Evolutionary conservation across 2,797 vertebrate species (phyloP).

Genomic region (Danio aesculapii): DNA sequence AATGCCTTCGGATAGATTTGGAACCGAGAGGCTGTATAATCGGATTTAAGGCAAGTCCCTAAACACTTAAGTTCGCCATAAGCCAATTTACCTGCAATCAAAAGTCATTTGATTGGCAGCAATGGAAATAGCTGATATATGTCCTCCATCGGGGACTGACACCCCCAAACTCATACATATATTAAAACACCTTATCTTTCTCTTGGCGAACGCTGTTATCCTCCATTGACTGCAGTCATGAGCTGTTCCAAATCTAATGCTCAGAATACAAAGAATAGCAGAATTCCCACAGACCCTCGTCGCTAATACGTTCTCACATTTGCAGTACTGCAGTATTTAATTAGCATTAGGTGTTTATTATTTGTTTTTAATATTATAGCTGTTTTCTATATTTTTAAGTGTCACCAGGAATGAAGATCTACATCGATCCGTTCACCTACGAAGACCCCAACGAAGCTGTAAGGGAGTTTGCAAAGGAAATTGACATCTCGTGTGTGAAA

Average conservation of each 20-base stretch:
- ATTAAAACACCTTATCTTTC: constrained; percentile 64
- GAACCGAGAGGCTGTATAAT: constrained; percentile 76
- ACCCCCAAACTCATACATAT: constrained; percentile 68
- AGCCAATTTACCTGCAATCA: constrained; percentile 81
- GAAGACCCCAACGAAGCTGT: constrained; percentile 99
- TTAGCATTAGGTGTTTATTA: not conserved
- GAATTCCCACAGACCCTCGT: constrained; percentile 16
- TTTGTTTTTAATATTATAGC: constrained; percentile 69
- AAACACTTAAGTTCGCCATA: constrained; percentile 78
- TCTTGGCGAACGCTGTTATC: constrained; percentile 59
- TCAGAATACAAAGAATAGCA: constrained; percentile 25
- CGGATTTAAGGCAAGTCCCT: constrained; percentile 79
- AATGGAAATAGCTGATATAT: constrained; percentile 66
- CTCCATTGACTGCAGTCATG: constrained; percentile 57
- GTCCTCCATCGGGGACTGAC: constrained; percentile 70
- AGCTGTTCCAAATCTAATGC: constrained; percentile 4
- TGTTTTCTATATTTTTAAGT: constrained; percentile 82
- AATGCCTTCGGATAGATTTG: constrained; percentile 73
- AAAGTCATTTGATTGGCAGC: constrained; percentile 78
- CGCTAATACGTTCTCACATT: constrained; percentile 54
- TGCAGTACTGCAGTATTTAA: not conserved
- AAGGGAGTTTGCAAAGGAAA: constrained; percentile 98
- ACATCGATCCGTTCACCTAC: constrained; percentile 98
- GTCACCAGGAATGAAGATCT: constrained; percentile 99
- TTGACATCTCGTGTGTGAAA: constrained; percentile 98